Base-by-base conservation (phyloP, 1,140 invertebrate genomes). In the Drosophila erecta region DNA sequence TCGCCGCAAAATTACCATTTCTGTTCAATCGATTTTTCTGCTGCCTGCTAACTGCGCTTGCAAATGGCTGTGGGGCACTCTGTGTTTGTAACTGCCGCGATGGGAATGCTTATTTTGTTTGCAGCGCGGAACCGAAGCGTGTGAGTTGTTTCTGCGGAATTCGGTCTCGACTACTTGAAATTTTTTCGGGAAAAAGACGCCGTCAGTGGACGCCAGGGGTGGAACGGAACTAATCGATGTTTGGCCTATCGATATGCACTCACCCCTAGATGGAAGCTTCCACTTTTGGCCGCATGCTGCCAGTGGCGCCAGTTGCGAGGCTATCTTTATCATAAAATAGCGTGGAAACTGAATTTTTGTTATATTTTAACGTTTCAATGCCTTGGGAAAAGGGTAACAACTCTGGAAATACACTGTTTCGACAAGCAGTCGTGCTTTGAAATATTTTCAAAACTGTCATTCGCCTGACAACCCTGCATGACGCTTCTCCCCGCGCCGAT, bases 1-100 rank as follows among this genome's bases (percentile, higher is more conserved):
- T 69, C 70, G 65, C 59, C 57, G 27, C 8, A 50, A 81, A 72
- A 79, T 86, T 86, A 86, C 83, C 83, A 86, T 86, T 83, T 81
- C 66, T 66, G 55, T 76, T 79, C 59, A 86, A 86, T 86, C 76
- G 84, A 86, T 87, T 87, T 85, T 85, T 79, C 66, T 66, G 67
- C 40, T 67, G 37, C n/a, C 40, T 64, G 58, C 22, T 54, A 73
- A 40, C 59, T 67, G 64, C 64, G 64, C 61, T 65, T 59, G 61
- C 65, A 41, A 74, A 69, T 67, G 76, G 70, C 79, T 67, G 61
- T 35, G 64, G 64, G 65, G 76, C 83, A 83, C 84, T 61, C 79
- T 58, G 35, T 51, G 24, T 37, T 47, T 27, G 2, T 30, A 61
- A 43, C 65, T 70, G 76, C 33, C 59, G 58, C 60, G 79, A 47